Percentiles rank a stretch among this genome's conserved stretches.
These are phyloP conservation scores for Platypus cylindrus DNA, from an alignment of 2,888 invertebrate species.

Conservation along the genomic window DNA sequence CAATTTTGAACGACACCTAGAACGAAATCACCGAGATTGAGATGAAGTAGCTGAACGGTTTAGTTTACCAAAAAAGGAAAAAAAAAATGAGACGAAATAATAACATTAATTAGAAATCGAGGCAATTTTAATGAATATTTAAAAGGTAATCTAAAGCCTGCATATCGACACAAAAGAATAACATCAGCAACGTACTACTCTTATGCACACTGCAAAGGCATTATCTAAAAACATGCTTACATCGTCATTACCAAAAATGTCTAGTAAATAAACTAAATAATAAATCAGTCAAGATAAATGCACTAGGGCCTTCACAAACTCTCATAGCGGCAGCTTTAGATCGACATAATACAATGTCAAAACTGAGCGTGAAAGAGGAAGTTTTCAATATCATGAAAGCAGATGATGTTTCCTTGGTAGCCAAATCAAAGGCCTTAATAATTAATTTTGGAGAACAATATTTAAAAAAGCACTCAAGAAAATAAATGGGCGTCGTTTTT, in stretches of 20 bases:
- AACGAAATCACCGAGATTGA: neutral
- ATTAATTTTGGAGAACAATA: conserved; percentile 11
- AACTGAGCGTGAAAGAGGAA: conserved; percentile 17
- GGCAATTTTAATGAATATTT: conserved; percentile 3
- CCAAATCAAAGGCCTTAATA: conserved; percentile 15
- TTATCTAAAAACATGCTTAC: neutral
- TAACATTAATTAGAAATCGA: neutral
- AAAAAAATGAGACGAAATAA: neutral
- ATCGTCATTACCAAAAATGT: neutral
- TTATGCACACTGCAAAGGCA: neutral
- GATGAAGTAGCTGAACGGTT: conserved; percentile 1
- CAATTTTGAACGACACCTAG: conserved; percentile 1
- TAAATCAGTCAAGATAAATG: neutral
- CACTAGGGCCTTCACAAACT: conserved; percentile 2
- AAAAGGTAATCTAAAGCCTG: neutral
- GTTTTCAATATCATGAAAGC: conserved; percentile 19
- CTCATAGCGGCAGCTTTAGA: conserved; percentile 4
- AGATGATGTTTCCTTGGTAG: conserved; percentile 17
- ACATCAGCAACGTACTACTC: neutral
- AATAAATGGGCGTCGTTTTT: conserved; percentile 11
- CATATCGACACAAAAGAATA: neutral
- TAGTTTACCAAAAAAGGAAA: neutral
- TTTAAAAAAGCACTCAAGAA: conserved; percentile 13
- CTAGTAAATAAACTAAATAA: neutral
- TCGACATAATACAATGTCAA: conserved; percentile 5